Evolutionary conservation across 2,797 vertebrate species (phyloP).

Genomic region (Mallotus villosus): DNA sequence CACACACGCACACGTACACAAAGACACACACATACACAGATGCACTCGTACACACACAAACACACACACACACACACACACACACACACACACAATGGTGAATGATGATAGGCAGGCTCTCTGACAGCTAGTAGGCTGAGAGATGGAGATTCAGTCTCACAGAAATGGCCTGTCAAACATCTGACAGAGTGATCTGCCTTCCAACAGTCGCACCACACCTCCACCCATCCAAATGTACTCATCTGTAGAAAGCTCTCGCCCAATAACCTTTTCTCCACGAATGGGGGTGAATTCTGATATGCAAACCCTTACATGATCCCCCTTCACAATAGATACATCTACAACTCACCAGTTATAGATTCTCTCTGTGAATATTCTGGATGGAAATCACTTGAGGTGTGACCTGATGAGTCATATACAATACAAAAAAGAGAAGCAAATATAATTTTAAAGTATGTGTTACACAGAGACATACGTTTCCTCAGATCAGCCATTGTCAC

Average conservation of each 20-base stretch:
- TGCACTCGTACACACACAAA: not conserved
- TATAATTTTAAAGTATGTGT: conserved; percentile 2
- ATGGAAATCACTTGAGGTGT: not conserved
- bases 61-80: conserved; percentile 7
- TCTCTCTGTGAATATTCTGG: not conserved
- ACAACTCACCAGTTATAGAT: not conserved
- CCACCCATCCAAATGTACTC: conserved; percentile 18
- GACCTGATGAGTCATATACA: not conserved
- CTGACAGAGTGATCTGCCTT: conserved; percentile 12
- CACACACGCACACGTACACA: not conserved
- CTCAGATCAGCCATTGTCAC: not conserved
- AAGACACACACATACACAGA: no score
- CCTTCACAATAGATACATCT: not conserved
- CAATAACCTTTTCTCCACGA: not conserved
- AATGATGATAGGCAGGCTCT: conserved; percentile 29
- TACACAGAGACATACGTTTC: conserved; percentile 3
- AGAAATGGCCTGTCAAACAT: conserved; percentile 27
- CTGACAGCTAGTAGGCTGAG: conserved; percentile 19
- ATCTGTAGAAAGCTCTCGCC: not conserved
- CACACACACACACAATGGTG: conserved; percentile 10
- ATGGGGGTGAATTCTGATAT: not conserved
- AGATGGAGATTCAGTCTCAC: conserved; percentile 14
- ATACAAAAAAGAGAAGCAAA: not conserved
- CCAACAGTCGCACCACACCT: not conserved
- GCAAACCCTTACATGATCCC: not conserved